These are phyloP conservation scores for Nudaria mundana DNA, from an alignment of 2,888 invertebrate genomes.

Conservation along the genomic window DNA sequence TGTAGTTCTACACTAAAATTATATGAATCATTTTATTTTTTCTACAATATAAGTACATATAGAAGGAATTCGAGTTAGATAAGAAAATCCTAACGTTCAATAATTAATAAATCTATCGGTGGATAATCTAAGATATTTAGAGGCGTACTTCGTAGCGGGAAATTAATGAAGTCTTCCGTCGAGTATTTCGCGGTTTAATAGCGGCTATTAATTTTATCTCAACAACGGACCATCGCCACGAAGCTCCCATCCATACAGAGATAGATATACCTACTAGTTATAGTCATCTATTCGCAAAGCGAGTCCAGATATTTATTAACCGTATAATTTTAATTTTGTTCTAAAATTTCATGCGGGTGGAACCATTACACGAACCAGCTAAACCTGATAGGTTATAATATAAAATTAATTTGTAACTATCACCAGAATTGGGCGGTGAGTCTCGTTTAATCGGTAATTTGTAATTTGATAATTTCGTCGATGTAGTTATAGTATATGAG, in stretches of 20 bases:
- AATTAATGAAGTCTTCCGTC: slow-evolving; percentile 78
- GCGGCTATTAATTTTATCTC: slow-evolving; percentile 76
- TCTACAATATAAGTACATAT: no score
- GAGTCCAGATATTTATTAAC: slow-evolving; percentile 37
- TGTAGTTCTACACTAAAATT: no score
- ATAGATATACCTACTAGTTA: no score
- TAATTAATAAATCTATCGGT: slow-evolving; percentile 75
- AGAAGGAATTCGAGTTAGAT: slow-evolving; percentile 33
- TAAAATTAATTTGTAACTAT: slow-evolving; percentile 19
- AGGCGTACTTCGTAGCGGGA: slow-evolving; percentile 67
- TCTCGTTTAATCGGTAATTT: slow-evolving; percentile 9
- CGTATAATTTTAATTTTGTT: slow-evolving; percentile 24
- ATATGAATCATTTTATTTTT: no score
- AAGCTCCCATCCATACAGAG: slow-evolving; percentile 18
- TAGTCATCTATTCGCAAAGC: slow-evolving; percentile 39
- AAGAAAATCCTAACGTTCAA: slow-evolving; percentile 50
- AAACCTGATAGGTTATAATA: slow-evolving; percentile 19
- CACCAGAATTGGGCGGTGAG: slow-evolving; percentile 9
- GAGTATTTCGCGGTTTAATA: slow-evolving; percentile 75
- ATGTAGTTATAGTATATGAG: slow-evolving; percentile 11
- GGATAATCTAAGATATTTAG: slow-evolving; percentile 61
- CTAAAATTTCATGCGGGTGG: no score
- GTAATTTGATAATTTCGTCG: slow-evolving; percentile 11
- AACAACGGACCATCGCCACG: slow-evolving; percentile 55
- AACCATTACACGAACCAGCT: slow-evolving; percentile 17